These are phyloP conservation scores for Hormaphis cornu DNA, from an alignment of 1,140 invertebrate genomes.

Conservation along the genomic window DNA sequence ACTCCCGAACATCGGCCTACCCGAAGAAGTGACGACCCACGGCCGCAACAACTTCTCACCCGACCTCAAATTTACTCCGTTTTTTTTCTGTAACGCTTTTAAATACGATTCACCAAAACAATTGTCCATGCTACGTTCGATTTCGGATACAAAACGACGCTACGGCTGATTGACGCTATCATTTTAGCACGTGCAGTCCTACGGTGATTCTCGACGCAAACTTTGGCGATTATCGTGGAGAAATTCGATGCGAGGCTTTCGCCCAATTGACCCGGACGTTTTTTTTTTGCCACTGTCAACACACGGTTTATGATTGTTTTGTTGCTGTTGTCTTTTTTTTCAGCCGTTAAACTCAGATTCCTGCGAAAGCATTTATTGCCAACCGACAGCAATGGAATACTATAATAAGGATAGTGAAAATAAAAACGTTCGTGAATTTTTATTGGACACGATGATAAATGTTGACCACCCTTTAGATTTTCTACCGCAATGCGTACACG, in stretches of 20 bases:
- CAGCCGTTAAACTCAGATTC: conserved; percentile 10
- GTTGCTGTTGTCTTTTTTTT: neutral
- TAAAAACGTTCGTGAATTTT: neutral
- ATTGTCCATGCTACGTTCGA: too few relatives aligned
- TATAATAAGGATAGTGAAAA: neutral
- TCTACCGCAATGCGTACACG: too few relatives aligned
- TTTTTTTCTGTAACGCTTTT: too few relatives aligned
- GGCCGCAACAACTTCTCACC: too few relatives aligned
- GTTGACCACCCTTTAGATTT: neutral
- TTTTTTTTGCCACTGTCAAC: neutral
- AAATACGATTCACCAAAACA: too few relatives aligned
- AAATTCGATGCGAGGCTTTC: neutral
- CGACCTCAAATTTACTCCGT: too few relatives aligned
- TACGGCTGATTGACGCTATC: too few relatives aligned
- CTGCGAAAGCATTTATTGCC: neutral
- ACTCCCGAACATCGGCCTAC: too few relatives aligned
- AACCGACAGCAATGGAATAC: neutral
- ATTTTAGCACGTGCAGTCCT: too few relatives aligned
- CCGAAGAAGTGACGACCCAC: too few relatives aligned
- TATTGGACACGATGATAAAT: neutral
- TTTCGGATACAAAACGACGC: too few relatives aligned
- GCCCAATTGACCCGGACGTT: neutral
- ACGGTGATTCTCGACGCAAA: too few relatives aligned
- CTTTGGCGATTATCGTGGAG: neutral
- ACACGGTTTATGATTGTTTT: neutral